phyloP scores from a whole-genome alignment of 2,113 vertebrate species.

The Seriola rivoliana region DNA sequence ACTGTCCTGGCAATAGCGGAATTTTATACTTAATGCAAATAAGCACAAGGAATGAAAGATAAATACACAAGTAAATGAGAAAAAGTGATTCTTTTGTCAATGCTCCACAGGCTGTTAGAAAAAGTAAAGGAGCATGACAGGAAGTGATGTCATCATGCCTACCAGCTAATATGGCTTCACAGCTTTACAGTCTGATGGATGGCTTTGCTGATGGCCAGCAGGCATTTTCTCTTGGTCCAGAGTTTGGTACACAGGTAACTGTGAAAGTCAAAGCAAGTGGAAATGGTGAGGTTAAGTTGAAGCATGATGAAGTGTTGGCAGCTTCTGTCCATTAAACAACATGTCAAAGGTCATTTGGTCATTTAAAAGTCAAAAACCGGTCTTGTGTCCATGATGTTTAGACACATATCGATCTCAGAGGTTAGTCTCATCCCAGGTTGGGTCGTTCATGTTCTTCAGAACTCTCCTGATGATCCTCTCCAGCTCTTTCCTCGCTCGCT shows the following conservation, averaged over 20 bases:
- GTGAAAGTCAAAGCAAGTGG: conserved; percentile 25
- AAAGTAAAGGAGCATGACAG: conserved; percentile 14
- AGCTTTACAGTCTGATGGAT: conserved; percentile 50
- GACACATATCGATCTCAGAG: conserved; percentile 82
- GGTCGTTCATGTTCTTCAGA: conserved; percentile 95
- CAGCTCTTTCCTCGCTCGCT: conserved; percentile 95
- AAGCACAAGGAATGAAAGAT: background rate
- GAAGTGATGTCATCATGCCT: conserved; percentile 47
- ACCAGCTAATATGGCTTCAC: conserved; percentile 59
- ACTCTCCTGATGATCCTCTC: conserved; percentile 94
- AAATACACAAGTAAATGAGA: background rate
- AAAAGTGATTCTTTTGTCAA: background rate
- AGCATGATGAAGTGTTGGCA: conserved; percentile 10
- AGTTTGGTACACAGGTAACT: conserved; percentile 31
- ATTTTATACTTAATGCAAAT: background rate
- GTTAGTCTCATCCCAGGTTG: conserved; percentile 97
- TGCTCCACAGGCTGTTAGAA: background rate
- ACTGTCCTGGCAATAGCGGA: background rate
- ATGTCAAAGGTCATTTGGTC: conserved; percentile 4
- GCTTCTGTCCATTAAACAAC: conserved; percentile 2
- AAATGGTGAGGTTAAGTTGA: background rate
- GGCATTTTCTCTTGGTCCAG: conserved; percentile 49
- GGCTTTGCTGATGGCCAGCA: conserved; percentile 41
- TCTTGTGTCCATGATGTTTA: background rate
- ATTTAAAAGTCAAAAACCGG: conserved; percentile 3